Evolutionary conservation across 2,888 invertebrate genomes (phyloP), one percentile per base, ranked within the genome.

Genomic region (Brachynemurus nebulosus): DNA sequence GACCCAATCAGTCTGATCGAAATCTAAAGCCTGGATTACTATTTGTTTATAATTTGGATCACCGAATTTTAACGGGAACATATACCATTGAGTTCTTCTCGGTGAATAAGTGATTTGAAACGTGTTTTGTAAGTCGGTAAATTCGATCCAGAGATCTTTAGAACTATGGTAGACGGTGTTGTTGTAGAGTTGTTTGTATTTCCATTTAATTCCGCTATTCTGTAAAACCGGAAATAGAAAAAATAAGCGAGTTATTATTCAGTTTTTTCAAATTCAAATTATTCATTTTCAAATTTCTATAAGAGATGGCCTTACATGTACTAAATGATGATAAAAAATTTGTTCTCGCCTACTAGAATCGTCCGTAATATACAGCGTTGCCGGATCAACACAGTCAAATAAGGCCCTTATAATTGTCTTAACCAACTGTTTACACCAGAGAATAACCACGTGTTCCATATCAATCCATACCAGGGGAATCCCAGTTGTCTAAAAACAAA

Each of bases 351-450:
- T 52, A 2, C 61, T 54, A 12, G 57, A 48, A 51, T 69, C 62
- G 0, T 57, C 54, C 9, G 63, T 58, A 50, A 68, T 62, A 57
- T 70, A 68, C 43, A 57, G 56, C 1, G 68, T 69, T 35, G 57
- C 58, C 2, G 64, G 62, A 59, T 88, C 77, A 5, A 93, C 74
- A 35, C 79, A 75, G 53, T 86, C 85, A 63, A 91, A 93, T 7
- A 95, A 66, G 41, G 85, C 80, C 53, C 84, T 70, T 48, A 83
- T 82, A 45, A 90, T 70, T 0, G 78, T 75, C 58, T 90, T 62
- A 2, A 92, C 79, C 33, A 92, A 67, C 63, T 95, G 90, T 56
- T 90, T 86, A 63, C 89, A 93, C 95, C 95, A 96, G 3, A 91
- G 78, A 54, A 92, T 86, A 54, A 86, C 84, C 9, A 88, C 72